Conservation (phyloP, 2,888 invertebrate species). For the Macroteleia sp. region DNA sequence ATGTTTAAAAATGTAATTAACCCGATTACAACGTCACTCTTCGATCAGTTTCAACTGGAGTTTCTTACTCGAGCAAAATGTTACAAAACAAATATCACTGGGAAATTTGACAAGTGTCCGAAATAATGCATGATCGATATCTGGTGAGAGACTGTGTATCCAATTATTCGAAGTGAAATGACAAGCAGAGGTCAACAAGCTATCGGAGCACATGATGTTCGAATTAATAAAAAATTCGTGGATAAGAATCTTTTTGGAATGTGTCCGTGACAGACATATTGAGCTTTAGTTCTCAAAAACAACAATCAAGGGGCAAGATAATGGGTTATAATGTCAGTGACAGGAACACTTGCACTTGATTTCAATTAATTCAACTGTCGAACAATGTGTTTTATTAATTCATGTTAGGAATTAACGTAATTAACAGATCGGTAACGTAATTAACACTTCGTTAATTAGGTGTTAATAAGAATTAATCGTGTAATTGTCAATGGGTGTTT, state of each 20-base stretch:
- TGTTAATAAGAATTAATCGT: too few species aligned
- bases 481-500: too few species aligned
- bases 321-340: constrained; percentile 21
- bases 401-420: too few species aligned
- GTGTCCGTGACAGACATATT: constrained; percentile 19
- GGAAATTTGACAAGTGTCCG: constrained; percentile 24
- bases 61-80: not conserved
- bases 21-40: not conserved
- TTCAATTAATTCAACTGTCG: too few species aligned
- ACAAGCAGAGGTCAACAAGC: constrained; percentile 41
- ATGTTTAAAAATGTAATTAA: constrained; percentile 55
- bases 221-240: constrained; percentile 14
- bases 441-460: too few species aligned
- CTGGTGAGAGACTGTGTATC: constrained; percentile 26
- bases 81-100: constrained; percentile 22
- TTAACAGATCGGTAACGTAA: too few species aligned
- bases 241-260: constrained; percentile 50
- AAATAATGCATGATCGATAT: constrained; percentile 34
- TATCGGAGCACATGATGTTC: constrained; percentile 25
- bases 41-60: not conserved
- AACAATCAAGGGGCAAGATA: not conserved
- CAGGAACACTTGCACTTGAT: constrained; percentile 2
- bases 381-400: too few species aligned
- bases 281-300: constrained; percentile 3
- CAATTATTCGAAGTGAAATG: constrained; percentile 30